Conservation (phyloP, 2,888 invertebrate genomes). For the Drosophila macrospina region DNA sequence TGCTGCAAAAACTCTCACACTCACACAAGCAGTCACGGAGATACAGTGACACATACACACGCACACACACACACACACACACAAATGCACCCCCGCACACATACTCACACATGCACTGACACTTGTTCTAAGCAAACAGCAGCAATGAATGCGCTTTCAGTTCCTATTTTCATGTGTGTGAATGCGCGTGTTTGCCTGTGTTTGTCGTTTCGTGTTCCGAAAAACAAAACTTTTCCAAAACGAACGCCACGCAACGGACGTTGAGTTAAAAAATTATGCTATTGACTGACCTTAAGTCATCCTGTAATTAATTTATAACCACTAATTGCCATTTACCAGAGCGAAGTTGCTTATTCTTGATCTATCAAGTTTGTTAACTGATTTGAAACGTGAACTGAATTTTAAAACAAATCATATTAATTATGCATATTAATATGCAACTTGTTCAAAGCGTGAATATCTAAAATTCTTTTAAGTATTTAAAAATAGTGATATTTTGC, state of each 20-base stretch:
- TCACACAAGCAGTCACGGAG: not conserved
- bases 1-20: constrained; percentile 34
- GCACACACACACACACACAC: constrained; percentile 14
- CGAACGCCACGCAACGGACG: constrained; percentile 33
- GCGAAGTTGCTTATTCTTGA: too few species aligned
- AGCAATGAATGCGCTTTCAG: constrained; percentile 59
- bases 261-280: not conserved
- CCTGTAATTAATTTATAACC: not conserved
- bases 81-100: too few species aligned
- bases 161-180: constrained; percentile 33
- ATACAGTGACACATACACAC: constrained; percentile 1
- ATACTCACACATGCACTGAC: too few species aligned
- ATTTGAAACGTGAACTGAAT: too few species aligned
- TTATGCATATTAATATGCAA: too few species aligned
- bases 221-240: constrained; percentile 64
- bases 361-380: too few species aligned
- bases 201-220: constrained; percentile 62
- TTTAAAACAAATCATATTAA: too few species aligned
- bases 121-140: constrained; percentile 58
- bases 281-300: constrained; percentile 10
- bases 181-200: constrained; percentile 55
- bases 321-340: not conserved
- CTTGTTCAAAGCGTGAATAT: too few species aligned
- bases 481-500: too few species aligned
- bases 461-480: too few species aligned